phyloP scores from a whole-genome alignment of 2,888 invertebrate species.

The Ernsta delagoae region DNA sequence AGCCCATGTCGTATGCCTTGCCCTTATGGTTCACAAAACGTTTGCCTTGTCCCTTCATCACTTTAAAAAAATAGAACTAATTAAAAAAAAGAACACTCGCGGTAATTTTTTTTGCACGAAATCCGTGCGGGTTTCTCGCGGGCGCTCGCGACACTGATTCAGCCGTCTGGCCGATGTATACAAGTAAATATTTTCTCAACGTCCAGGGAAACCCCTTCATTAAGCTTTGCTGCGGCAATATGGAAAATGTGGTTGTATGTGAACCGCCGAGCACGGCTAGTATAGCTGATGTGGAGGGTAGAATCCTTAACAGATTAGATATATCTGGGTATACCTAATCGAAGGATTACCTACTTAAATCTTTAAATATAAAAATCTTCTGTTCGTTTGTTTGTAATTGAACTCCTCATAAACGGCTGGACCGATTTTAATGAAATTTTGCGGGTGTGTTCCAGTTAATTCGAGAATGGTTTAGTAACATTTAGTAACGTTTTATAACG shows the following conservation, averaged over 20 bases:
- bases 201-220: slow-evolving; percentile 7
- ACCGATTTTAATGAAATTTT: too few species aligned
- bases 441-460: too few species aligned
- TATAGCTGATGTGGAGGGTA: too few species aligned
- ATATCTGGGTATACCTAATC: too few species aligned
- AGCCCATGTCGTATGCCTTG: slow-evolving; percentile 47
- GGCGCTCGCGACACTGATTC: slow-evolving; percentile 2
- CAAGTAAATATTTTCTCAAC: slow-evolving; percentile 6
- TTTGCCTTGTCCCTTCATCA: slow-evolving; percentile 52
- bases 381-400: too few species aligned
- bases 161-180: too few species aligned
- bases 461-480: too few species aligned
- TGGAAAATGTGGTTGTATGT: not conserved
- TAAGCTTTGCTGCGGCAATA: slow-evolving; percentile 1
- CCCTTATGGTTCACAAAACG: slow-evolving; percentile 51
- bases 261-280: not conserved
- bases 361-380: too few species aligned
- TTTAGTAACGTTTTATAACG: too few species aligned
- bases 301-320: too few species aligned
- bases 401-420: too few species aligned
- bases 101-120: not conserved
- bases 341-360: too few species aligned
- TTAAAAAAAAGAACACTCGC: slow-evolving; percentile 2
- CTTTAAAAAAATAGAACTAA: slow-evolving; percentile 31
- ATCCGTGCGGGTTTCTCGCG: not conserved